These are phyloP conservation scores for Pseudomugil gertrudae DNA, from an alignment of 2,797 vertebrate genomes.

Conservation along the genomic window DNA sequence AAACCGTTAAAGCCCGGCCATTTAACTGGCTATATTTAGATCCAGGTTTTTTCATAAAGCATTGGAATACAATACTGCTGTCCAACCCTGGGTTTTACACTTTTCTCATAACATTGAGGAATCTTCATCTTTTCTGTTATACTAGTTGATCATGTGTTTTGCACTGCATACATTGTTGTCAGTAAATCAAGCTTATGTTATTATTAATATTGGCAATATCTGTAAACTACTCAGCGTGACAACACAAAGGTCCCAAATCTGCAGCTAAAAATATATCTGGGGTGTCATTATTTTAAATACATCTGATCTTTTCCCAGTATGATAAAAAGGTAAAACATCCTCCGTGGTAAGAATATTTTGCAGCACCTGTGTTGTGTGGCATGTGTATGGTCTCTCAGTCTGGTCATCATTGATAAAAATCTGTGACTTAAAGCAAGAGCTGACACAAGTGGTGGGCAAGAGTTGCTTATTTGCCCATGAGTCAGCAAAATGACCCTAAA, in stretches of 20 bases:
- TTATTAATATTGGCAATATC: constrained; percentile 7
- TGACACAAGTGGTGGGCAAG: not conserved
- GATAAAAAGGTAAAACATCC: constrained; percentile 2
- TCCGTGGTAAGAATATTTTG: constrained; percentile 5
- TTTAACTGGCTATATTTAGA: constrained; percentile 38
- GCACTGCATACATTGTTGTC: not conserved
- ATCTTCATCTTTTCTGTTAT: constrained; percentile 4
- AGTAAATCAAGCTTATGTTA: constrained; percentile 8
- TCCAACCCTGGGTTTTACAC: not conserved
- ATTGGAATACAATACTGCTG: not conserved
- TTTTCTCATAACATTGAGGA: not conserved
- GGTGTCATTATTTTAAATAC: constrained; percentile 4
- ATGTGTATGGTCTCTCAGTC: not conserved
- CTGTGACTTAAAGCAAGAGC: not conserved
- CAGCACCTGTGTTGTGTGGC: constrained; percentile 3
- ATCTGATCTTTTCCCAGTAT: constrained; percentile 1
- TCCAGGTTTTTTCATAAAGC: constrained; percentile 11
- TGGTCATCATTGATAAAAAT: not conserved
- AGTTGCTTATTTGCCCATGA: not conserved
- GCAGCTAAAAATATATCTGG: constrained; percentile 4
- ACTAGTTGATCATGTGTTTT: not conserved
- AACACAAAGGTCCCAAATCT: not conserved
- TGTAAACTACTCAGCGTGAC: not conserved
- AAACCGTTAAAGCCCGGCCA: constrained; percentile 39
- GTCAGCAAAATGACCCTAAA: not conserved